Percentiles rank a stretch among this genome's conserved stretches.
These are phyloP conservation scores for Brenthis daphne DNA, from an alignment of 2,888 invertebrate genomes.

Conservation along the genomic window DNA sequence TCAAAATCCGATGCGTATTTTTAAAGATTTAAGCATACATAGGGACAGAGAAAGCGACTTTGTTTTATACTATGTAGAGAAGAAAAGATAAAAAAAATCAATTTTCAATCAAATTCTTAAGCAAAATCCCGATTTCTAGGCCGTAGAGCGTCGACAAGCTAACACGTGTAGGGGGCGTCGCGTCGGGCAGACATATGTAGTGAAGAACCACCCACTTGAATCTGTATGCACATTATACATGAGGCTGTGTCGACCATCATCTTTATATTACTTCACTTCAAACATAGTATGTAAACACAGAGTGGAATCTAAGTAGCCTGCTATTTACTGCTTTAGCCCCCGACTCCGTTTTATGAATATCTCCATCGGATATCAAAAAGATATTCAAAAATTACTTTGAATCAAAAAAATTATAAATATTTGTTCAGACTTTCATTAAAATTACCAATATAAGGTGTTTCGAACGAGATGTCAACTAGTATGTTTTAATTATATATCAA, in stretches of 20 bases:
- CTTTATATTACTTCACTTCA: conserved; percentile 58
- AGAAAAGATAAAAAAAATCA: not conserved
- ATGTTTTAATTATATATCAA: too few species aligned
- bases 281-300: conserved; percentile 27
- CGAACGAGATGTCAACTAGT: too few species aligned
- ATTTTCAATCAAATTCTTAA: not conserved
- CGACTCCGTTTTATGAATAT: not conserved
- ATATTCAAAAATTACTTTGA: too few species aligned
- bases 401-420: too few species aligned
- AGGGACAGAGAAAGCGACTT: too few species aligned
- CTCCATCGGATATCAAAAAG: too few species aligned
- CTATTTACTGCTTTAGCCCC: not conserved
- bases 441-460: too few species aligned
- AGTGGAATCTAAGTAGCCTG: conserved; percentile 6
- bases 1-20: too few species aligned
- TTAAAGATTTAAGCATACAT: too few species aligned
- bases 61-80: too few species aligned
- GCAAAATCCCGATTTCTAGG: conserved; percentile 19
- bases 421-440: too few species aligned
- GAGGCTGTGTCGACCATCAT: conserved; percentile 68
- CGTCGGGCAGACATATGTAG: conserved; percentile 71
- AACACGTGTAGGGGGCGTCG: conserved; percentile 64
- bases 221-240: conserved; percentile 80
- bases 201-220: conserved; percentile 43
- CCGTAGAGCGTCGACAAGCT: conserved; percentile 57